Percentiles rank a stretch among this genome's conserved stretches.
Evolutionary conservation across 2,888 invertebrate genomes (phyloP).

Genomic region (Sarcophaga rosellei): DNA sequence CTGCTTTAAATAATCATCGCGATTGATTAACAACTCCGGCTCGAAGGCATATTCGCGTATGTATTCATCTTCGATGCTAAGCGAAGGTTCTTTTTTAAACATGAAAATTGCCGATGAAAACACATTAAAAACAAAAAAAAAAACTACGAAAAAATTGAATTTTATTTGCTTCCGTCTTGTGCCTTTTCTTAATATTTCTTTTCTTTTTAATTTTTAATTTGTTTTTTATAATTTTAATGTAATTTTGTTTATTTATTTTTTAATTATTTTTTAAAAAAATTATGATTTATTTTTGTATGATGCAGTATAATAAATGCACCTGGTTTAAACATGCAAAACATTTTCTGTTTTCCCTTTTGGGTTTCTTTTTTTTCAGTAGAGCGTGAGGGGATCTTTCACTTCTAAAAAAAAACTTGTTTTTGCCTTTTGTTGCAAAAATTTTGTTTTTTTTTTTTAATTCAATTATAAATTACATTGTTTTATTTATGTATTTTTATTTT

Average conservation of each 20-base stretch:
- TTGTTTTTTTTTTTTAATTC: background rate
- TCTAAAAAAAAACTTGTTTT: background rate
- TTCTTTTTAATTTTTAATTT: background rate
- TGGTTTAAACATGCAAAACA: constrained; percentile 68
- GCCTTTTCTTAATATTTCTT: background rate
- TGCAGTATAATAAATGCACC: constrained; percentile 75
- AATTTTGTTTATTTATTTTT: constrained; percentile 31
- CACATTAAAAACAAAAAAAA: background rate
- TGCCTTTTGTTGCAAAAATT: background rate
- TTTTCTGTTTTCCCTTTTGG: constrained; percentile 33
- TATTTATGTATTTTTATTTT: background rate
- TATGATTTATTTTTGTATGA: constrained; percentile 69
- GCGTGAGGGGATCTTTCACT: no score
- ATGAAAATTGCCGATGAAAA: constrained; percentile 68
- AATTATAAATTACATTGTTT: background rate
- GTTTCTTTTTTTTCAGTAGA: background rate
- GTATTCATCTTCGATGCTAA: constrained; percentile 76
- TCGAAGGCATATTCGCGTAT: constrained; percentile 80
- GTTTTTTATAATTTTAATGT: constrained; percentile 16
- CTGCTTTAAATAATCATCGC: constrained; percentile 76
- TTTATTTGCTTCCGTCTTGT: background rate
- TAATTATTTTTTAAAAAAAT: constrained; percentile 54
- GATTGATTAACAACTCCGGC: constrained; percentile 79
- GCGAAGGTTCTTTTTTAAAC: constrained; percentile 71
- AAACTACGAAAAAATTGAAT: background rate